Evolutionary conservation across 2,888 invertebrate genomes (phyloP), one percentile per base, ranked within the genome.

Genomic region (Amiota mariae): DNA sequence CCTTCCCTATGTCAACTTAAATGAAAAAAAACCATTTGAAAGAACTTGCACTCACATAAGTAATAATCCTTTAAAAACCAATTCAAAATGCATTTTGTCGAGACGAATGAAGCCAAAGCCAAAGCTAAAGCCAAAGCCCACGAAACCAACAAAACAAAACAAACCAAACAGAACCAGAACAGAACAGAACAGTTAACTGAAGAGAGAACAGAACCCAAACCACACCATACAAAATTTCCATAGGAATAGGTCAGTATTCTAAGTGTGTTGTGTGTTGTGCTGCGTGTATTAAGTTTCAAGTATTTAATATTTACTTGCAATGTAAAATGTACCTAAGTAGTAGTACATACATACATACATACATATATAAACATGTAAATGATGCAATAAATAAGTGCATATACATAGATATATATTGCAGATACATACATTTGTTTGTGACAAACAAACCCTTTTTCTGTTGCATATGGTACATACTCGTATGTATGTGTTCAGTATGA

Each of bases 201-300:
- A 36, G 4, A 36, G 36, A 36, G 36, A 36, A 36, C 36, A 36
- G 36, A 36, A 36, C 3, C 36, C 36, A 36, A 36, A 36, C 13
- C 51, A 36, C 68, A 76, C 74, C 70, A 48, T 11, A 67, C 48
- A 24, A 57, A 51, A 80, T 81, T 82, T 85, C 76, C 78, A 84
- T 85, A 85, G 88, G 88, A 85, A 87, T 87, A 87, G 87, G 87
- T 87, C 87, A 87, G 87, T 87, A 81, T 72, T 59, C 18, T 15
- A 20, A 59, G 59, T 59, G 59, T 18, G 9, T 4, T n/a, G 54
- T 51, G 54, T 51, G 51, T 51, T 82, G 79, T 20, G 46, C 24
- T 24, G 11, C 47, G 48, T 47, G 48, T 66, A 81, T 82, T 81
- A 83, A 78, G 81, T 83, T 84, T 82, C 79, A 80, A 81, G 84